Evolutionary conservation across 2,113 vertebrate genomes (phyloP).

Genomic region (Cairina moschata): DNA sequence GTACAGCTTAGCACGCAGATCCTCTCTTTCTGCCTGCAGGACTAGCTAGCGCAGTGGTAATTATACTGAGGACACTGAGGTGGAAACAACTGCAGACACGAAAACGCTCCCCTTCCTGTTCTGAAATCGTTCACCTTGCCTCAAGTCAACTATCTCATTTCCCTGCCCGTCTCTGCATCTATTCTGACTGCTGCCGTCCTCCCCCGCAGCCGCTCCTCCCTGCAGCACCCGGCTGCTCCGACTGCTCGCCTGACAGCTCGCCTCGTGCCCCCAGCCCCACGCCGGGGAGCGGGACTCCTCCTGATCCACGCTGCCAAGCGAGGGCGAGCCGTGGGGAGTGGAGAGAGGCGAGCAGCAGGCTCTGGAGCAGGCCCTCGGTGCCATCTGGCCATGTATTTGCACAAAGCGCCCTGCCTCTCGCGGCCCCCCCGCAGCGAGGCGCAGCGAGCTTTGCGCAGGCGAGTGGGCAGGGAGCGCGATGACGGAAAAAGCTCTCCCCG

Average conservation of each 20-base stretch:
- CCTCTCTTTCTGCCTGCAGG: slow-evolving; percentile 10
- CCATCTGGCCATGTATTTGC: not conserved
- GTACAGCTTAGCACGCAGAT: not conserved
- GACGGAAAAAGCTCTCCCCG: not conserved
- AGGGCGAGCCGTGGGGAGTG: no score
- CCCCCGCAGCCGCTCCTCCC: slow-evolving; percentile 39
- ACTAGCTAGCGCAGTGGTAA: slow-evolving; percentile 17
- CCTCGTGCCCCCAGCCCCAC: not conserved
- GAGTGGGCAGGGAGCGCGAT: not conserved
- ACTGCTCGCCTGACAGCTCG: not conserved
- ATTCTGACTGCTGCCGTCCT: slow-evolving; percentile 8
- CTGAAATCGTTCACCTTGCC: slow-evolving; percentile 65
- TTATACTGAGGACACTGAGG: slow-evolving; percentile 31
- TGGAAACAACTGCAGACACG: slow-evolving; percentile 47
- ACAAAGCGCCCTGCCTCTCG: not conserved
- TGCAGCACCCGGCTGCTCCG: slow-evolving; percentile 41
- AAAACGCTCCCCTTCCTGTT: slow-evolving; percentile 16
- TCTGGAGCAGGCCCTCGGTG: not conserved
- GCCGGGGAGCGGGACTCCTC: no score
- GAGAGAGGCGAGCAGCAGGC: no score
- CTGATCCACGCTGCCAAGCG: no score
- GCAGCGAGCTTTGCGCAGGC: not conserved
- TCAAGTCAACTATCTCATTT: slow-evolving; percentile 58
- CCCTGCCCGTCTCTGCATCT: slow-evolving; percentile 36
- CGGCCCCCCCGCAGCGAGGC: not conserved